Evolutionary conservation across 2,888 invertebrate species (phyloP).

Genomic region (Cheilosia impressa): DNA sequence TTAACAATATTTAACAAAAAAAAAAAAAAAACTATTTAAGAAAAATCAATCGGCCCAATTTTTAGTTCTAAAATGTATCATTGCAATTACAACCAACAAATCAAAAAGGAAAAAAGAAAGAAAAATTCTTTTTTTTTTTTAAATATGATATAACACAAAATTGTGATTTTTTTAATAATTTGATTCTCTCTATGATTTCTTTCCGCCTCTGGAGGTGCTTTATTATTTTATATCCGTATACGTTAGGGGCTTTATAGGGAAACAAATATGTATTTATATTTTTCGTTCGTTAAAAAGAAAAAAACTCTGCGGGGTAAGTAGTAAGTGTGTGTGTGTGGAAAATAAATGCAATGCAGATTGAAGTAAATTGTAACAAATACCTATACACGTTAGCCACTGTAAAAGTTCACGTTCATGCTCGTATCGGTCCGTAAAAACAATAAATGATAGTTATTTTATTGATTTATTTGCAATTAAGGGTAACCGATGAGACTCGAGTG

Average conservation of each 20-base stretch:
- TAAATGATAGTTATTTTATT: conserved; percentile 6
- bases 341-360: conserved; percentile 21
- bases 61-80: conserved; percentile 73
- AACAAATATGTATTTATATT: conserved; percentile 7
- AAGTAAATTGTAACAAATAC: conserved; percentile 49
- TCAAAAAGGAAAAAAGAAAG: conserved; percentile 22
- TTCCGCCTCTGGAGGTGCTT: conserved; percentile 30
- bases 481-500: conserved; percentile 1
- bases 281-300: not conserved
- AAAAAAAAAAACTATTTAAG: conserved; percentile 50
- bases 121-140: conserved; percentile 42
- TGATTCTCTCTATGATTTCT: conserved; percentile 61
- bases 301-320: conserved; percentile 43
- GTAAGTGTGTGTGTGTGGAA: conserved; percentile 34
- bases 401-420: conserved; percentile 68
- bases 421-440: conserved; percentile 27
- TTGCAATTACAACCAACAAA: conserved; percentile 42
- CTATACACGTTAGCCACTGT: conserved; percentile 72
- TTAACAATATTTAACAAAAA: conserved; percentile 58
- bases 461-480: conserved; percentile 15
- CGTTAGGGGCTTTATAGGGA: conserved; percentile 32
- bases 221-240: conserved; percentile 44
- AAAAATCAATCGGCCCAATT: conserved; percentile 76
- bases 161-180: conserved; percentile 73
- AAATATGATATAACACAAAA: conserved; percentile 59